phyloP scores from a whole-genome alignment of 2,113 vertebrate species.

The Oreocharis arfaki region DNA sequence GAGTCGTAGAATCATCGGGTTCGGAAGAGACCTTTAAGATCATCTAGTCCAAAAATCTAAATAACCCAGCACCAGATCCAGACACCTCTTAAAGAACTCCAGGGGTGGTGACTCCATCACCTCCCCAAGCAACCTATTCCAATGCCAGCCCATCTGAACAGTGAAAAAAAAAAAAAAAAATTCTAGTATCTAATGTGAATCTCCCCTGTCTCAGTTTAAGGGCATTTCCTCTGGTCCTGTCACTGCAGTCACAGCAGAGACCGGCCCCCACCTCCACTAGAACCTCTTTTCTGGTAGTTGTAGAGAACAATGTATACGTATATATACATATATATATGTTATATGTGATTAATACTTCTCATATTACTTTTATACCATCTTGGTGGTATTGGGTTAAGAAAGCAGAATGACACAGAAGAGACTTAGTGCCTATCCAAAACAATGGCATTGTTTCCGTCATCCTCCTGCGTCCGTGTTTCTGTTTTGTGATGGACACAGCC shows the following conservation, averaged over 20 bases:
- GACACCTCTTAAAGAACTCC: not conserved
- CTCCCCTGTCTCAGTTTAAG: not conserved
- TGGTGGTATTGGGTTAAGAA: not conserved
- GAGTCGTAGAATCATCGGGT: rapidly evolving
- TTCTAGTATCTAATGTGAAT: not conserved
- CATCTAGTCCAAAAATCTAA: not conserved
- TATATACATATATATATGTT: not conserved
- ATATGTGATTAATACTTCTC: not conserved
- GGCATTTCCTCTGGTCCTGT: not conserved
- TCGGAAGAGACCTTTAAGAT: not conserved
- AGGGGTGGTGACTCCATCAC: not conserved
- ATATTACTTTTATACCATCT: not conserved
- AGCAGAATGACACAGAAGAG: not conserved
- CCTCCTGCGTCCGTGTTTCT: not conserved
- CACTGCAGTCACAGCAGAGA: not conserved
- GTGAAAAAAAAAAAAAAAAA: rapidly evolving
- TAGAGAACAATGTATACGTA: not conserved
- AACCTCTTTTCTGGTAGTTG: not conserved
- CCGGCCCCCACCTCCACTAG: not conserved
- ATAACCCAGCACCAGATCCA: not conserved
- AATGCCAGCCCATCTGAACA: not conserved
- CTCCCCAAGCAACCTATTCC: not conserved
- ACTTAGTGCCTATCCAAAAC: not conserved
- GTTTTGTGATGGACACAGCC: not conserved
- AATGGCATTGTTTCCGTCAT: not conserved